Conservation (phyloP, 2,113 vertebrate genomes). For the Piliocolobus tephrosceles region DNA sequence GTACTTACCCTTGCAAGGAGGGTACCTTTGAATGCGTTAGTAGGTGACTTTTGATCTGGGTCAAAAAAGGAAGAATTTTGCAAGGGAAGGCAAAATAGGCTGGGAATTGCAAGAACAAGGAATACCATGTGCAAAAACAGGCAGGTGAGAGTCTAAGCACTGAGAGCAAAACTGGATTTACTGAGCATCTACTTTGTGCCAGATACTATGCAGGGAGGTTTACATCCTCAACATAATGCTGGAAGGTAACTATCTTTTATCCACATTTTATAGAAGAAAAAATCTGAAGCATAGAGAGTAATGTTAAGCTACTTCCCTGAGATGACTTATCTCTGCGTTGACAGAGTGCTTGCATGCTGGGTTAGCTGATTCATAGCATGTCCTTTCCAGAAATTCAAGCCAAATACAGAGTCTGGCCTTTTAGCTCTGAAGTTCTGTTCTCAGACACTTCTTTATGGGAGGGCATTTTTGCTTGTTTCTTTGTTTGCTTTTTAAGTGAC, state of each 20-base stretch:
- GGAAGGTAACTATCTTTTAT: background rate
- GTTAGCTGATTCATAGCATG: background rate
- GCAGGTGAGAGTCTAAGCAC: background rate
- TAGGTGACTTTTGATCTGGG: constrained; percentile 2
- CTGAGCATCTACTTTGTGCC: background rate
- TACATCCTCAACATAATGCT: background rate
- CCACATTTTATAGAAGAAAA: background rate
- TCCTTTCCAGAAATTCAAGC: background rate
- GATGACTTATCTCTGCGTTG: background rate
- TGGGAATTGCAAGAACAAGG: background rate
- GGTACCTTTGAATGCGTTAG: background rate
- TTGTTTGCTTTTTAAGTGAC: background rate
- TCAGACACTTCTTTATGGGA: background rate
- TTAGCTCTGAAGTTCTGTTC: background rate
- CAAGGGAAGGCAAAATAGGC: background rate
- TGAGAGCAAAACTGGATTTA: background rate
- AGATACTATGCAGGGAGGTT: accelerated
- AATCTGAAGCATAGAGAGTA: background rate
- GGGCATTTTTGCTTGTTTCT: background rate
- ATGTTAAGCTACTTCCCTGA: background rate
- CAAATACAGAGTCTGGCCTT: background rate
- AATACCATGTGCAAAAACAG: accelerated
- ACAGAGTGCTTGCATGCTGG: background rate
- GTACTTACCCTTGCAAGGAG: background rate
- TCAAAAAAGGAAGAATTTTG: background rate